Evolutionary conservation across 2,888 invertebrate genomes (phyloP), one percentile per base, ranked within the genome.

Genomic region (Minunthozetes semirufus): DNA sequence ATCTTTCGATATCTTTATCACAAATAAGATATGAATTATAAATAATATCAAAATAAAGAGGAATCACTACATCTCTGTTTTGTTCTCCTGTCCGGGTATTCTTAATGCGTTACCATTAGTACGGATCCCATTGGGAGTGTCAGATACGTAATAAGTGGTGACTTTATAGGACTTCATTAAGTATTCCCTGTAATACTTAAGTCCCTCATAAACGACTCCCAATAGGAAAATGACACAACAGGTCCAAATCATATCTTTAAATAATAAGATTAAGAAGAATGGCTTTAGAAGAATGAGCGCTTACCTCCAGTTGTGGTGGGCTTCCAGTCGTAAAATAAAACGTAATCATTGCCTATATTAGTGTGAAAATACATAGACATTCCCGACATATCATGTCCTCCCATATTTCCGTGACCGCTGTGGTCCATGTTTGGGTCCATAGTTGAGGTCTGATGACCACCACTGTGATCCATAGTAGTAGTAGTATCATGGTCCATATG

Each of bases 201-300:
- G 87, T 0, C 94, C 96, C 86, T 99, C 98, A 83, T 98, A 98
- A 33, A 95, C 85, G 73, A 94, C 88, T 8, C 95, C 95, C 88
- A 97, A 88, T 77, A 94, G 85, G 82, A 96, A 92, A 80, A 98
- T 92, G 66, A 90, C 92, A 78, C 96, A 84, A 86, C 95, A 94
- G 5, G 97, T 96, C 63, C 91, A 91, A 76, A 96, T 84, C 80
- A 98, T 87, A n/a, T 81, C 82, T 81, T n/a, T 33, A 63, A n/a
- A n/a, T n/a, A n/a, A n/a, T n/a, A n/a, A n/a, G n/a, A n/a, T n/a
- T n/a, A n/a, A n/a, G n/a, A n/a, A n/a, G n/a, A n/a, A n/a, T n/a
- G n/a, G n/a, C n/a, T n/a, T n/a, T n/a, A n/a, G n/a, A n/a, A n/a
- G n/a, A n/a, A n/a, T n/a, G n/a, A n/a, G n/a, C n/a, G n/a, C 75